Conservation (phyloP, 1,140 invertebrate genomes). For the Pseudomyrmex dendroicus region DNA sequence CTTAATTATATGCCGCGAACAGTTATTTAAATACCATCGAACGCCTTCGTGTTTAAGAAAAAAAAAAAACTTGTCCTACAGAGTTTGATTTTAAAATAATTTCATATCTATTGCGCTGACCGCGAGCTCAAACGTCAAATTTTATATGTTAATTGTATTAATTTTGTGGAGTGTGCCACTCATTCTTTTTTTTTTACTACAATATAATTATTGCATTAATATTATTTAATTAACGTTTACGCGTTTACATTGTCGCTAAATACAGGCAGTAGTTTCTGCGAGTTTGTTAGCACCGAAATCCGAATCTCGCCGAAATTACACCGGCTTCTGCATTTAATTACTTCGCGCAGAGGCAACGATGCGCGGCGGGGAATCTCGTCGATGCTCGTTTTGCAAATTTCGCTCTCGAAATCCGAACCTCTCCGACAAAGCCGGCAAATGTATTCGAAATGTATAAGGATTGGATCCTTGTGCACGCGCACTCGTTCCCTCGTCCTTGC, state of each 20-base stretch:
- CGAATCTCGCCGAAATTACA: constrained; percentile 48
- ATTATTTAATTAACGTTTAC: constrained; percentile 22
- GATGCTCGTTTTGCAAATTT: constrained; percentile 37
- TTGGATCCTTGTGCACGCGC: constrained; percentile 52
- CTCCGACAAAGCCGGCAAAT: constrained; percentile 48
- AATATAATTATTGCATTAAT: background rate
- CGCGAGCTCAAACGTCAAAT: background rate
- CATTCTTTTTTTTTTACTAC: no score
- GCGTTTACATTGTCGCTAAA: constrained; percentile 11
- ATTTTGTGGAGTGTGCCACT: no score
- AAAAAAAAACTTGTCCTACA: background rate
- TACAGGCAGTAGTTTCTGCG: constrained; percentile 14
- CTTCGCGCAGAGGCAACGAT: constrained; percentile 1
- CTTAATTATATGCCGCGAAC: constrained; percentile 45
- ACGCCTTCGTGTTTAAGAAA: background rate
- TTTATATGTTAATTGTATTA: background rate
- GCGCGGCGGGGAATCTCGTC: constrained; percentile 28
- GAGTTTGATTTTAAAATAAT: background rate
- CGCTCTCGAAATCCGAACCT: constrained; percentile 37
- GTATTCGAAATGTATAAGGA: constrained; percentile 65
- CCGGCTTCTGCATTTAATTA: constrained; percentile 54
- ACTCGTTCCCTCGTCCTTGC: constrained; percentile 20
- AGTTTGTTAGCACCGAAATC: constrained; percentile 34
- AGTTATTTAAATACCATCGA: constrained; percentile 49
- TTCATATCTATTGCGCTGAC: background rate